A percentile compares a stretch with the other conserved stretches of the same genome.
phyloP scores from a whole-genome alignment of 35 echinoderm and acorn worm genomes.

The Amphiura filiformis region DNA sequence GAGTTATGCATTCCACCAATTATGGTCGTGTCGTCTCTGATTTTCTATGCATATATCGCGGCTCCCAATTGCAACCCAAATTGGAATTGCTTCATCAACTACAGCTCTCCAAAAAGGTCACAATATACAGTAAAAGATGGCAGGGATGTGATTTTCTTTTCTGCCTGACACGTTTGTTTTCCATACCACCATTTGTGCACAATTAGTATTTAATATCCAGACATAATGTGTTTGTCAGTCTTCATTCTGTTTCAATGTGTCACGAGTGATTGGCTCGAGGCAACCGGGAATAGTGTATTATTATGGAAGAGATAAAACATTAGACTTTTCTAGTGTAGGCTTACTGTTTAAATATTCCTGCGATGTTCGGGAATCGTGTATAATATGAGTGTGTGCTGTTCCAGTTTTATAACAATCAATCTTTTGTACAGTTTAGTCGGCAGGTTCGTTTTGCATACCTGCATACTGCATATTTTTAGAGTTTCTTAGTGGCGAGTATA shows the following conservation, averaged over 20 bases:
- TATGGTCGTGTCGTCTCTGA: neutral
- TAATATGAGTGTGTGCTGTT: too few species aligned
- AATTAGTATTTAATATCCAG: neutral
- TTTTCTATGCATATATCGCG: neutral
- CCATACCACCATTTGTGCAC: neutral
- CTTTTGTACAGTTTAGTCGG: too few species aligned
- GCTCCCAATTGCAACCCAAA: neutral
- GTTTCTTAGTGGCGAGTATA: too few species aligned
- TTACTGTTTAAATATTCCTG: too few species aligned
- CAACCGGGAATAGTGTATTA: neutral
- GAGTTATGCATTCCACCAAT: neutral
- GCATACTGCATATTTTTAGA: too few species aligned
- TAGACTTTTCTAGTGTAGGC: too few species aligned
- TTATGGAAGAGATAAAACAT: neutral
- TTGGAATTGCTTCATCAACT: neutral
- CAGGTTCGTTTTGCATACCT: too few species aligned
- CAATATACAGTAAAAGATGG: neutral
- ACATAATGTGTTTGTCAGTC: conserved; percentile 3
- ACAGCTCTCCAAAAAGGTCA: neutral
- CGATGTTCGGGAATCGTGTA: too few species aligned
- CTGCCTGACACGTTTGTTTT: neutral
- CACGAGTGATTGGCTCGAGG: neutral
- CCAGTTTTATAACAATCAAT: too few species aligned
- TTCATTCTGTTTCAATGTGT: neutral
- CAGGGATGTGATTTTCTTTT: neutral